phyloP scores from a whole-genome alignment of 1,140 invertebrate genomes.

The Diuraphis noxia region DNA sequence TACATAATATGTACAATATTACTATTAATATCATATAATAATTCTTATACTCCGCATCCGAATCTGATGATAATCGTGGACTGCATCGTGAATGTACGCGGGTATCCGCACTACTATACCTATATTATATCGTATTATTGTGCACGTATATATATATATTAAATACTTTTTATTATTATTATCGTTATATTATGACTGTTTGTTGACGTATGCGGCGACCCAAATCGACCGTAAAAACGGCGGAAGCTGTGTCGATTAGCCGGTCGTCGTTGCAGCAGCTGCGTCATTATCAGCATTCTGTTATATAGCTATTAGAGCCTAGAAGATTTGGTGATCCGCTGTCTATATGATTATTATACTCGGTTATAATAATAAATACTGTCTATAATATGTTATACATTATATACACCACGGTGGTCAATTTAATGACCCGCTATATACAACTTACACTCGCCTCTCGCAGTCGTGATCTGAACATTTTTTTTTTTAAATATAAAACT shows the following conservation, averaged over 20 bases:
- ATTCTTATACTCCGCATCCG: background rate
- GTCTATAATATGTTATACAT: no score
- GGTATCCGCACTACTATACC: background rate
- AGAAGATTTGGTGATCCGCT: background rate
- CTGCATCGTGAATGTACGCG: background rate
- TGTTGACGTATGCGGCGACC: background rate
- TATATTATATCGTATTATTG: background rate
- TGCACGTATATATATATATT: background rate
- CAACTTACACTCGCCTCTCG: background rate
- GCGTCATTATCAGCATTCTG: background rate
- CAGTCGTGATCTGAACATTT: background rate
- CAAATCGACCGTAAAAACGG: conserved; percentile 3
- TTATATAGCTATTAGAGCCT: background rate
- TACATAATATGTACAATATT: background rate
- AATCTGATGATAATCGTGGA: background rate
- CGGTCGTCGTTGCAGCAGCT: background rate
- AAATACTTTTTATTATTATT: background rate
- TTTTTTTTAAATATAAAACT: background rate
- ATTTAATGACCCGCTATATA: background rate
- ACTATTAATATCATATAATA: background rate
- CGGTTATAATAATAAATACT: no score
- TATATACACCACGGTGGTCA: no score
- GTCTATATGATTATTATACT: background rate
- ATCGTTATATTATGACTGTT: background rate
- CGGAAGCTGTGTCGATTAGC: background rate